Evolutionary conservation across 2,888 invertebrate genomes (phyloP), one percentile per base, ranked within the genome.

Genomic region (Iselma pallidipennis): DNA sequence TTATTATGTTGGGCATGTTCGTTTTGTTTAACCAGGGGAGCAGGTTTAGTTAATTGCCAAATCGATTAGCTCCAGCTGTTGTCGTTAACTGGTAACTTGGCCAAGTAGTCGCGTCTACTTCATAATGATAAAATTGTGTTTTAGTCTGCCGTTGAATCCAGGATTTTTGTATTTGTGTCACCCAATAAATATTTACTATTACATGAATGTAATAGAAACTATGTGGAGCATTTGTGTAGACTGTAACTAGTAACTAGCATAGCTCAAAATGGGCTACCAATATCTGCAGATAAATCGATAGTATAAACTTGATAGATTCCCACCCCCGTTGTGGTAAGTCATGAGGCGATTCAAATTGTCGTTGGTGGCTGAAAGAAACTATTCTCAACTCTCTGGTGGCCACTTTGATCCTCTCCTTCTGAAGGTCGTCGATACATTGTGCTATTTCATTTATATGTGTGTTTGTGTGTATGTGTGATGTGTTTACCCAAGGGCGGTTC

Each of bases 401-500:
- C 37, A 37, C 16, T 37, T 16, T 9, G 37, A 37, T 37, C 37
- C 6, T 37, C 16, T 2, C 9, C 37, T 19, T 16, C 10, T 16
- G 16, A 16, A 37, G 16, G 16, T 37, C 9, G 16, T 37, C 37
- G 16, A 16, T 16, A 37, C 19, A 16, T 33, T 33, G 5, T 33
- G n/a, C 12, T 55, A 33, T 57, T 65, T 57, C 49, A 61, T 59
- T 59, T 58, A 26, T 65, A 45, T 53, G 52, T 51, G 9, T 50
- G n/a, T n/a, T n/a, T n/a, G n/a, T n/a, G n/a, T 50, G 16, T 48
- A 57, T 37, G 29, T 55, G 58, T 52, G 54, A 25, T 55, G 42
- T 51, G 42, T 29, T 51, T 52, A 50, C 54, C 51, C 51, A 45
- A 62, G 52, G 62, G 55, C 52, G 52, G 55, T 52, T 58, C 58